Evolutionary conservation across 2,113 vertebrate genomes (phyloP).

Genomic region (Cinclus mexicanus): DNA sequence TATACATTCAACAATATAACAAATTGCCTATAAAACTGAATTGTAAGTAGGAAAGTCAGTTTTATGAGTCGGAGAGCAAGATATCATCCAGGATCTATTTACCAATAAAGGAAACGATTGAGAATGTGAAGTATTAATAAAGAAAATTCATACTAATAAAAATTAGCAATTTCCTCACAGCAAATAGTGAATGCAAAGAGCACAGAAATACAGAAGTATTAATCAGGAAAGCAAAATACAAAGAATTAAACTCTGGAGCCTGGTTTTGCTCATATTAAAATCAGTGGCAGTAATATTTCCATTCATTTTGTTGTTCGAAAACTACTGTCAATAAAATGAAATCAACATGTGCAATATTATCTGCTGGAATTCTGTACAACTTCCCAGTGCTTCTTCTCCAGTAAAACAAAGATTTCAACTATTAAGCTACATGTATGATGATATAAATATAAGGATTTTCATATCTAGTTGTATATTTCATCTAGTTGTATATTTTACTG

Average conservation of each 20-base stretch:
- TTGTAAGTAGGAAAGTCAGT: neutral
- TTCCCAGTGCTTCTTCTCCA: neutral
- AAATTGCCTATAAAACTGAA: neutral
- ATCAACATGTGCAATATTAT: neutral
- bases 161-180: constrained; percentile 22
- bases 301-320: neutral
- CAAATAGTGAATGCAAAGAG: neutral
- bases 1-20: neutral
- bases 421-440: neutral
- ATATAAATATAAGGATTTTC: neutral
- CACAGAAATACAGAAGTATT: constrained; percentile 24
- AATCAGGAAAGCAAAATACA: constrained; percentile 15
- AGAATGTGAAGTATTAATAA: constrained; percentile 12
- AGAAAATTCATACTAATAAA: constrained; percentile 13
- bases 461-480: neutral
- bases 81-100: neutral
- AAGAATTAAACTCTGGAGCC: constrained; percentile 5
- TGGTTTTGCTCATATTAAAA: constrained; percentile 26
- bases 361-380: neutral
- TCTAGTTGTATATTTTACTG: neutral
- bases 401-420: neutral
- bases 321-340: neutral
- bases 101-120: constrained; percentile 15
- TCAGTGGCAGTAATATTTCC: neutral
- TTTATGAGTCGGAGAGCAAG: neutral